These are phyloP conservation scores for Labeo catla DNA, from an alignment of 2,113 vertebrate genomes.

Conservation along the genomic window DNA sequence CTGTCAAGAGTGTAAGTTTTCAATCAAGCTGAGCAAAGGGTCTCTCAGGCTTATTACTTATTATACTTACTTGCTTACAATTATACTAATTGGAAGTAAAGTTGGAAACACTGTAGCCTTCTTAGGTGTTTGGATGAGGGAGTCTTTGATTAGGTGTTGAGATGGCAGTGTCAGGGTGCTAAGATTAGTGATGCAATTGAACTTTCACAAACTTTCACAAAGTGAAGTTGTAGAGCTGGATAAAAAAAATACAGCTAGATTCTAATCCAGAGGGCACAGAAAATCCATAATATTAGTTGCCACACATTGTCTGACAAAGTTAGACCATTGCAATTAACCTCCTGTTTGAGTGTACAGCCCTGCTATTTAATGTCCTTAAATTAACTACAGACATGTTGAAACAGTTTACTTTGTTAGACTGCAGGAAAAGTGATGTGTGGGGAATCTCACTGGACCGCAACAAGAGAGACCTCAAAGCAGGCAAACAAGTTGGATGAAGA, in stretches of 20 bases:
- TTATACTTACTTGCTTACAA: background rate
- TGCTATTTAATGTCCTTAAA: background rate
- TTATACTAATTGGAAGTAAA: background rate
- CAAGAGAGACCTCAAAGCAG: slow-evolving; percentile 35
- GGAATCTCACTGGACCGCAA: slow-evolving; percentile 23
- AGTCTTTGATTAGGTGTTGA: too few species aligned
- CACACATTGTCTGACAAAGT: background rate
- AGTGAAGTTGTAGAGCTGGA: background rate
- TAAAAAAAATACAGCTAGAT: background rate
- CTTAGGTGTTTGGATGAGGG: too few species aligned
- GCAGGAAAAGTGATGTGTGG: slow-evolving; percentile 34
- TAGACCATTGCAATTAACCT: background rate
- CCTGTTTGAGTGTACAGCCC: background rate
- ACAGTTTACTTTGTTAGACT: slow-evolving; percentile 7
- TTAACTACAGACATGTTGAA: background rate
- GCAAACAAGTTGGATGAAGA: slow-evolving; percentile 28
- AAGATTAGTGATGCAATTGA: background rate
- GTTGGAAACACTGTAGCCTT: too few species aligned
- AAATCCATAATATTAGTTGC: background rate
- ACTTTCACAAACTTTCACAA: background rate
- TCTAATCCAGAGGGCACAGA: background rate
- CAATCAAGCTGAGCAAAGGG: background rate
- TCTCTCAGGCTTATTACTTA: background rate
- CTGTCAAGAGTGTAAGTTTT: slow-evolving; percentile 27
- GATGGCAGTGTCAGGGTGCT: too few species aligned